Evolutionary conservation across 2,113 vertebrate genomes (phyloP).

Genomic region (Zosterops lateralis): DNA sequence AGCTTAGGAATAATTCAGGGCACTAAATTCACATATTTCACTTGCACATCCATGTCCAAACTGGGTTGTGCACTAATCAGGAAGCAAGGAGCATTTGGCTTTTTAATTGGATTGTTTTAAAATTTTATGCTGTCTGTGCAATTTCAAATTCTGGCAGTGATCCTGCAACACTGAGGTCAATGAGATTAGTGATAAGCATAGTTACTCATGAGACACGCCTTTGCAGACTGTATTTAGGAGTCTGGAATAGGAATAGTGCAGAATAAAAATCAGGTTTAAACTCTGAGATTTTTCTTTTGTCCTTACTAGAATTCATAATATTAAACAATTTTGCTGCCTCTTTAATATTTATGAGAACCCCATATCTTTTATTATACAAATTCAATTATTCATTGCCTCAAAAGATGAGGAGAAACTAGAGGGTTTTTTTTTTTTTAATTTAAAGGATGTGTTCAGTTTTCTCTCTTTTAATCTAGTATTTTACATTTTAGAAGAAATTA

Average conservation of each 20-base stretch:
- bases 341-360: background rate
- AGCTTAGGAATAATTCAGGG: background rate
- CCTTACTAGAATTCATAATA: background rate
- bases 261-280: background rate
- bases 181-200: background rate
- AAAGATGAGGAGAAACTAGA: background rate
- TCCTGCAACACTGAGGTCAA: background rate
- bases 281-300: background rate
- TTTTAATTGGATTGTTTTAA: constrained; percentile 22
- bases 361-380: background rate
- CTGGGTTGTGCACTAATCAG: background rate
- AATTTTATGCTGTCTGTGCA: background rate
- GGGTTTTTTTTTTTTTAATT: background rate
- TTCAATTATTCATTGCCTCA: background rate
- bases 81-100: background rate
- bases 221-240: background rate
- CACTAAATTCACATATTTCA: background rate
- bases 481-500: background rate
- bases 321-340: background rate
- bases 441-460: background rate
- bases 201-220: background rate
- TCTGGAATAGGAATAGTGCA: background rate
- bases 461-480: background rate
- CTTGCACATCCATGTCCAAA: background rate
- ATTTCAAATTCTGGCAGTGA: background rate